phyloP scores from a whole-genome alignment of 2,888 invertebrate genomes.

The Carpatolechia fugitivella region DNA sequence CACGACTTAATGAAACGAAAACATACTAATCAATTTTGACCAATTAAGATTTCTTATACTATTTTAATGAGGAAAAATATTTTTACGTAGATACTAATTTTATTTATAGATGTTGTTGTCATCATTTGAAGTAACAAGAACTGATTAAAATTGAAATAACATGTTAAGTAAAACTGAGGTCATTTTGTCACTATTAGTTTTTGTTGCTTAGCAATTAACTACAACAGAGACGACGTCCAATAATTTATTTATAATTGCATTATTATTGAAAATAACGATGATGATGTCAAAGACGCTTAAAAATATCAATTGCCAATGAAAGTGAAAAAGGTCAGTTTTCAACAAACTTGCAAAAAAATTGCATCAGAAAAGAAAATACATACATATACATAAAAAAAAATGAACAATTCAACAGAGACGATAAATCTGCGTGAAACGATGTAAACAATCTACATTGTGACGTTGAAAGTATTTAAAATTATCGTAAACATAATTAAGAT shows the following conservation, averaged over 20 bases:
- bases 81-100: no score
- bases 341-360: background rate
- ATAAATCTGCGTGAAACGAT: background rate
- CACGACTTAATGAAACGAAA: background rate
- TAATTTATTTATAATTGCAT: no score
- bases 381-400: background rate
- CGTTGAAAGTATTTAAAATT: background rate
- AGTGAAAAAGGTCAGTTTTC: no score
- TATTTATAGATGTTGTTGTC: background rate
- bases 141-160: no score
- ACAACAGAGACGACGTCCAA: no score
- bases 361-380: background rate
- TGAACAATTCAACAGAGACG: background rate
- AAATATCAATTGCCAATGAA: no score
- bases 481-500: conserved; percentile 4
- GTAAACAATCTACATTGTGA: background rate
- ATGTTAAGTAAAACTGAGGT: no score
- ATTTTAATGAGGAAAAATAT: background rate
- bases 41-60: conserved; percentile 8
- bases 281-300: no score
- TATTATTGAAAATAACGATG: no score
- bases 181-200: no score
- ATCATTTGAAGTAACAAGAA: no score
- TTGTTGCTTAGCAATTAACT: no score
- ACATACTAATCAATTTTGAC: conserved; percentile 10